Evolutionary conservation across 2,797 vertebrate species (phyloP).

Genomic region (Gymnothorax javanicus): DNA sequence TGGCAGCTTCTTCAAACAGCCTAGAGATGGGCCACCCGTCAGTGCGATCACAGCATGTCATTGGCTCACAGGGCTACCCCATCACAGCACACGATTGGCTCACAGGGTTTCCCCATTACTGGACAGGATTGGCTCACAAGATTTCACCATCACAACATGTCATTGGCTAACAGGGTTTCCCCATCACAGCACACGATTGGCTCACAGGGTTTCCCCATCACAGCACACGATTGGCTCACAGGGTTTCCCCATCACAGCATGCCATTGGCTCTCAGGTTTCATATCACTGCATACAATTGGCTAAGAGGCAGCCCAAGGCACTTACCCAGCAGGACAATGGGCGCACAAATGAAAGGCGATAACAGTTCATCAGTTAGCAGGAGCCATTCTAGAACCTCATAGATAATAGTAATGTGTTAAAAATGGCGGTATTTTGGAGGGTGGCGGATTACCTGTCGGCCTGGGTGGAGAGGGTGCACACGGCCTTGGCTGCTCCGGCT

Average conservation of each 20-base stretch:
- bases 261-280: neutral
- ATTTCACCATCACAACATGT: neutral
- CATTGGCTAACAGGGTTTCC: neutral
- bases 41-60: neutral
- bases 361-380: neutral
- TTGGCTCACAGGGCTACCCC: neutral
- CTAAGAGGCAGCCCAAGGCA: neutral
- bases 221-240: neutral
- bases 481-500: constrained; percentile 82
- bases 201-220: neutral
- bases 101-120: neutral
- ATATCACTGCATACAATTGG: neutral
- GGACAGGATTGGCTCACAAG: neutral
- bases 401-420: neutral
- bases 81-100: neutral
- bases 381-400: neutral
- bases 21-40: constrained; percentile 58
- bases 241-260: neutral
- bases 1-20: constrained; percentile 90
- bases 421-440: neutral
- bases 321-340: neutral
- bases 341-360: neutral
- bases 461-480: constrained; percentile 65
- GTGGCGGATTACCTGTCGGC: neutral
- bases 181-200: neutral